Evolutionary conservation across 2,113 vertebrate species (phyloP).

Genomic region (Nothoprocta perdicaria): DNA sequence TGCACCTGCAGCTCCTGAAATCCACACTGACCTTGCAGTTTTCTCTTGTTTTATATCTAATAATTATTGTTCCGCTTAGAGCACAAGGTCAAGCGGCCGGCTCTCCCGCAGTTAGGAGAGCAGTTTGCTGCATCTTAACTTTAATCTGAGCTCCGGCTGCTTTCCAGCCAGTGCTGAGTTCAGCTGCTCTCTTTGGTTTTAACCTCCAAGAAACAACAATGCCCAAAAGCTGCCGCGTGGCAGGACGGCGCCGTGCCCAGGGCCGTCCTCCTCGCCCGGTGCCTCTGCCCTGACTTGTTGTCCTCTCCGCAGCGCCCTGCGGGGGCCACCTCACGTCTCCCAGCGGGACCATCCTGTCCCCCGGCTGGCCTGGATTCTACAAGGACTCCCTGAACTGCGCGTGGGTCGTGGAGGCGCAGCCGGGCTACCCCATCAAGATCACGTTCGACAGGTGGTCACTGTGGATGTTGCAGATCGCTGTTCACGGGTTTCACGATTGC

Average conservation of each 20-base stretch:
- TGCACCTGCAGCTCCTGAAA: constrained; percentile 21
- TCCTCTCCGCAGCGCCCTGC: constrained; percentile 86
- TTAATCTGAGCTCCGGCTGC: not conserved
- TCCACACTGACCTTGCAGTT: constrained; percentile 38
- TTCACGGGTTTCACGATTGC: fast-evolving
- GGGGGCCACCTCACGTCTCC: constrained; percentile 94
- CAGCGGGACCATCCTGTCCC: constrained; percentile 96
- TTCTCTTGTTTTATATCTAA: not conserved
- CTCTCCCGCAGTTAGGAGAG: not conserved
- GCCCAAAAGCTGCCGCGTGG: fast-evolving
- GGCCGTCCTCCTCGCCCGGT: fast-evolving
- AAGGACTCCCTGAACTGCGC: constrained; percentile 97
- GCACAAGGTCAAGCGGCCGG: not conserved
- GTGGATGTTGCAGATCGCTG: fast-evolving
- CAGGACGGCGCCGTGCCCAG: fast-evolving
- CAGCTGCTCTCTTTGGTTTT: not conserved
- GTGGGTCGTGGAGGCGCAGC: constrained; percentile 97
- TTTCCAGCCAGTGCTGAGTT: fast-evolving
- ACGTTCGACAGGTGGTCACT: constrained; percentile 92
- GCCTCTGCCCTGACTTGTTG: fast-evolving
- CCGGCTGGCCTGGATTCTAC: constrained; percentile 98
- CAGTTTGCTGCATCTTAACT: not conserved
- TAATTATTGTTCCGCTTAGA: not conserved
- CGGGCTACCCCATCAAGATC: constrained; percentile 98
- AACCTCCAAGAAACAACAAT: fast-evolving